Conservation (phyloP, 2,888 invertebrate genomes). For the Folsomia manolachei region DNA sequence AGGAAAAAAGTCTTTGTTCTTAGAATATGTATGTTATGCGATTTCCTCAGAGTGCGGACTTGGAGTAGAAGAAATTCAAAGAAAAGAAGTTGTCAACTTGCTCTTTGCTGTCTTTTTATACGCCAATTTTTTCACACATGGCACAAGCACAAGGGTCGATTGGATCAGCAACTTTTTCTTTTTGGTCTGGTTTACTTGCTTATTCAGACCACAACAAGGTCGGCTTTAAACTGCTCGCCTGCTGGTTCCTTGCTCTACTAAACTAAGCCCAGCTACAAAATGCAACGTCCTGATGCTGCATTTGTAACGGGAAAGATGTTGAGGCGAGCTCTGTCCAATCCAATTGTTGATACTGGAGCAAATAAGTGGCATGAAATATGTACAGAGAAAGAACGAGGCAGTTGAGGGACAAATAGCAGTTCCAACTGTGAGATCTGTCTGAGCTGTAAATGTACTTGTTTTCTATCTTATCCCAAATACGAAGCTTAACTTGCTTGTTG, state of each 20-base stretch:
- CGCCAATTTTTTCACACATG: conserved; percentile 3
- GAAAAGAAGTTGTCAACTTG: conserved; percentile 23
- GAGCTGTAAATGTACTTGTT: background rate
- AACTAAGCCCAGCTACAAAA: background rate
- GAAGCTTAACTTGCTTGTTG: background rate
- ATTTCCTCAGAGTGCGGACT: background rate
- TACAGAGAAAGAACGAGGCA: conserved; percentile 1
- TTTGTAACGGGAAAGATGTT: background rate
- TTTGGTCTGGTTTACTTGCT: conserved; percentile 20
- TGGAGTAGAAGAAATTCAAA: conserved; percentile 8
- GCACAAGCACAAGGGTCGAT: background rate
- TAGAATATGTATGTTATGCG: too few species aligned
- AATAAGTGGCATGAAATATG: background rate
- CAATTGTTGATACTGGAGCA: background rate
- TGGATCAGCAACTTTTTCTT: background rate
- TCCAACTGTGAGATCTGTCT: background rate
- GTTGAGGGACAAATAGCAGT: background rate
- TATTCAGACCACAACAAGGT: conserved; percentile 30
- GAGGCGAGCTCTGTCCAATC: background rate
- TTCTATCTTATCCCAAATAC: background rate
- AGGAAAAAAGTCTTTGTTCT: conserved; percentile 6
- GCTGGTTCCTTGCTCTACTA: background rate
- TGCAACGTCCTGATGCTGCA: conserved; percentile 7
- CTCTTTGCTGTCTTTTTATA: conserved; percentile 8
- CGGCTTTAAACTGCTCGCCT: conserved; percentile 22